Base-by-base conservation (phyloP, 1,140 invertebrate species). In the Colletes gigas region DNA sequence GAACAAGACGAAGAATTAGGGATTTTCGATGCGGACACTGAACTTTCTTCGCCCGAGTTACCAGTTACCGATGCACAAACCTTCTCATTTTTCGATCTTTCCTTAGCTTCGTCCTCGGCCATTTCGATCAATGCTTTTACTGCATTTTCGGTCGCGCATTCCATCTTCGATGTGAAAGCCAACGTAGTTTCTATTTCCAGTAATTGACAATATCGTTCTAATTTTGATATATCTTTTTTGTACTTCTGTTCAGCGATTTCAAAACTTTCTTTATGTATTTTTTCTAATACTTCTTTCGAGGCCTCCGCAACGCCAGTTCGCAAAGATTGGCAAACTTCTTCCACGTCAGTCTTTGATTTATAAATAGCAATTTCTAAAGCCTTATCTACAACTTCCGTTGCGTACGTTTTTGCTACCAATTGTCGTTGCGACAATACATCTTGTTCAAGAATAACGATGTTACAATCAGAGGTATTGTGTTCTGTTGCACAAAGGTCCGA, bases 311-410 rank as follows among this genome's bases (percentile, higher is more conserved):
- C 92, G 0, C 89, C 93, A 15, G 83, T 86, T 6, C 92, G 82
- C 8, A 93, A 50, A 0, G 92, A 93, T 44, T 92, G 90, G 63
- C 93, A 93, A 0, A 93, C 91, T 69, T 93, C 92, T 8, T 93
- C 91, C 1, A 93, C 92, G 59, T 93, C 93, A 6, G 92, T 92
- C 71, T 93, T 93, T 12, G 93, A 93, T 67, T 93, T 93, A 65
- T 93, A 93, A 63, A 93, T 92, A 0, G 93, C 93, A 44, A 93
- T 91, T 57, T 93, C 93, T 9, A 93, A 80, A 2, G 93, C 93
- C 41, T 92, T 92, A 54, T 93, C 93, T 5, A 93, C 93, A 4
- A 93, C 93, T 63, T 93, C 90, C 0, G 90, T 93, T 0, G 93
- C 93, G 52, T 93, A 93, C 8, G 90, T 89, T 62, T 91, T 90